Evolutionary conservation across 2,888 invertebrate species (phyloP).

Genomic region (Mimachlamys varia): DNA sequence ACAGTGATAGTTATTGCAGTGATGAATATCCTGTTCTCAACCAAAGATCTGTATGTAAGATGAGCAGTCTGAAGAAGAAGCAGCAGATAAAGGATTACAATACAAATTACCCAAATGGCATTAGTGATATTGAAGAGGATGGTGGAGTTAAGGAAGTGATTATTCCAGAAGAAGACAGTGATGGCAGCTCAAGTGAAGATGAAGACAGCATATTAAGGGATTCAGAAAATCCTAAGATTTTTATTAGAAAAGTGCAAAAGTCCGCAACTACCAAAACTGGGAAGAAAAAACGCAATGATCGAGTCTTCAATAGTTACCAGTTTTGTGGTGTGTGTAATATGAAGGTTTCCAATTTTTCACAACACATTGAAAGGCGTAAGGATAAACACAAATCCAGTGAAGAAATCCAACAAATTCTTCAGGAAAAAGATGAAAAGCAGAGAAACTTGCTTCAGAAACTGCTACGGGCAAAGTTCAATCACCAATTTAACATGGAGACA

Average conservation of each 20-base stretch:
- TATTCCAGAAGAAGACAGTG: background rate
- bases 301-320: slow-evolving; percentile 50
- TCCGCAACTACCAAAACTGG: background rate
- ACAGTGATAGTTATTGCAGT: background rate
- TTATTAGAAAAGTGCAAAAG: background rate
- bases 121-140: background rate
- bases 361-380: slow-evolving; percentile 43
- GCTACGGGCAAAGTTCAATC: slow-evolving; percentile 44
- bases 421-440: slow-evolving; percentile 37
- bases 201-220: background rate
- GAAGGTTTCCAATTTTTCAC: slow-evolving; percentile 47
- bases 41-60: background rate
- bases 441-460: background rate
- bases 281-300: slow-evolving; percentile 41
- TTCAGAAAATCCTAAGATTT: background rate
- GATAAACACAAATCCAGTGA: background rate
- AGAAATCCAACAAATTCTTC: slow-evolving; percentile 40
- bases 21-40: background rate
- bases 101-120: background rate
- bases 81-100: background rate
- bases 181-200: background rate
- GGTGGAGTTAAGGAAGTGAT: background rate
- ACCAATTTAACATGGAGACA: slow-evolving; percentile 42
- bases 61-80: too few relatives aligned
- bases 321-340: slow-evolving; percentile 45